Evolutionary conservation across 2,113 vertebrate genomes (phyloP), one percentile per base, ranked within the genome.

Genomic region (Drymodes brunneopygia): DNA sequence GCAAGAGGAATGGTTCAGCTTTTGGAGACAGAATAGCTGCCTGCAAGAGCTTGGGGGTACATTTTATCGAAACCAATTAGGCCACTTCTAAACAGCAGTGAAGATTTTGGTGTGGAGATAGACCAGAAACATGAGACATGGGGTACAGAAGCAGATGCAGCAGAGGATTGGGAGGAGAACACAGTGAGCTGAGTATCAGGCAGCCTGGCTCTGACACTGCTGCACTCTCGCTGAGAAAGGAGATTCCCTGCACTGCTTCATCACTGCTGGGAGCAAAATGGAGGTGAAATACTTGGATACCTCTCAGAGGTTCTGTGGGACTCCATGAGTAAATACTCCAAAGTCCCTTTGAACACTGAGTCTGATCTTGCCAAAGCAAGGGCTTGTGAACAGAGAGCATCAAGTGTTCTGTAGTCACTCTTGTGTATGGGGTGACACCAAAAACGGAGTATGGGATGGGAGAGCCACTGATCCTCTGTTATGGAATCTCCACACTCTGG

Each of bases 251-350:
- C 54, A 14, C 27, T 44, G 66, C 29, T 58, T 48, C 42, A 53
- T 16, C 42, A n/a, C 33, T 51, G 44, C 79, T 54, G 36, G 67
- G 74, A 81, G 60, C 1, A 2, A 65, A 81, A 60, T 0, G 0
- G 14, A 29, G 29, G 15, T 78, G 62, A 84, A 47, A 23, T 25
- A 56, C 44, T 22, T 1, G 0, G 33, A 86, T 38, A 83, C 25
- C 23, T 90, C 86, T 86, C 64, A 93, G 85, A 79, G 22, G 25
- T 72, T 48, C 78, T 90, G 56, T 64, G 64, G 45, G 50, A 64
- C 54, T 77, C 42, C 23, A 10, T 15, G 18, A 81, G 15, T 78
- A 66, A 90, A 93, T 40, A 73, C 1, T 4, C 38, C 8, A 5
- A 36, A 1, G 1, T 33, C 50, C 27, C 47, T 74, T 84, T 44